Evolutionary conservation across 2,113 vertebrate genomes (phyloP).

Genomic region (Mohoua ochrocephala): DNA sequence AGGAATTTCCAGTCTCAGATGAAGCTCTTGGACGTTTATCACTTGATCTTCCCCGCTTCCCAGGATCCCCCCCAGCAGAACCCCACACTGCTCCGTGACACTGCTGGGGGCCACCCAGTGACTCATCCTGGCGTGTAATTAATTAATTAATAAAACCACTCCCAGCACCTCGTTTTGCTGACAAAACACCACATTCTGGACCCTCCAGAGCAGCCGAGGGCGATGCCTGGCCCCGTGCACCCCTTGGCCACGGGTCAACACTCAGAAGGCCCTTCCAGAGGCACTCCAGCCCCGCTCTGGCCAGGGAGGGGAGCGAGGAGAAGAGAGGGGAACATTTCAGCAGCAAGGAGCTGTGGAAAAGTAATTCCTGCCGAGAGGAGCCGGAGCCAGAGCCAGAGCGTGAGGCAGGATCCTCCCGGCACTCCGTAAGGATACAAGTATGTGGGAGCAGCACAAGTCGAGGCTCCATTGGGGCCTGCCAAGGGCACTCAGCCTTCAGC

Average conservation of each 20-base stretch:
- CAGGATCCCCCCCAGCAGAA: background rate
- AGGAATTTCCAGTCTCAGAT: background rate
- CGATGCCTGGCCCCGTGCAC: background rate
- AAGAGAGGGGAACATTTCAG: background rate
- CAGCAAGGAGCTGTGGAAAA: background rate
- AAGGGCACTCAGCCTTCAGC: background rate
- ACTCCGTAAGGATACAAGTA: background rate
- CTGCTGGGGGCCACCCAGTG: background rate
- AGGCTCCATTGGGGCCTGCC: background rate
- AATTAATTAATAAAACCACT: background rate
- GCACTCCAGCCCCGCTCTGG: background rate
- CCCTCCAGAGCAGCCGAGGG: background rate
- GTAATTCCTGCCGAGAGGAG: background rate
- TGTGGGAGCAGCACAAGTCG: background rate
- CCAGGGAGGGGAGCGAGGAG: background rate
- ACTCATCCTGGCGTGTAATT: background rate
- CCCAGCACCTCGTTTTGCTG: background rate
- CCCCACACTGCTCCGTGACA: background rate
- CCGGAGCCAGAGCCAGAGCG: background rate
- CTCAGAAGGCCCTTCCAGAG: background rate
- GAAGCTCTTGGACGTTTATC: background rate
- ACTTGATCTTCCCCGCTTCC: background rate
- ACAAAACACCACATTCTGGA: background rate
- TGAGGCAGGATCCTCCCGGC: background rate
- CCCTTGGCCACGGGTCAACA: background rate